Evolutionary conservation across 53 echinoderm and acorn worm genomes (phyloP).

Genomic region (Holothuria leucospilota): DNA sequence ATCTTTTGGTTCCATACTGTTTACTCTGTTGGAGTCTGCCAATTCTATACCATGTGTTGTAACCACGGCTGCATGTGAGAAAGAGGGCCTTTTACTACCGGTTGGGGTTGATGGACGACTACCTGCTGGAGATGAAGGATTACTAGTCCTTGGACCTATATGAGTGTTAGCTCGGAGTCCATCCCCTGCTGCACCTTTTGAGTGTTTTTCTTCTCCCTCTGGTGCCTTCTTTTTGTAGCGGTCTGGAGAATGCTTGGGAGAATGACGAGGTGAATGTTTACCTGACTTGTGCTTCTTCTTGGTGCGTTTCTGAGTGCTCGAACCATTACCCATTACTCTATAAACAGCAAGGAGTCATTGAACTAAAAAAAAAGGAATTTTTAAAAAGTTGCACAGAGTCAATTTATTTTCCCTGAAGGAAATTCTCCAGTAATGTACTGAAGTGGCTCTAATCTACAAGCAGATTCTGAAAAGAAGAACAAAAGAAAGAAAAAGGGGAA

Average conservation of each 20-base stretch:
- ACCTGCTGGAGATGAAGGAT: background rate
- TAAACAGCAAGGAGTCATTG: no score
- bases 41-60: constrained; percentile 26
- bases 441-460: no score
- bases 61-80: background rate
- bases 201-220: background rate
- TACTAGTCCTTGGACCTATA: background rate
- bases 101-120: background rate
- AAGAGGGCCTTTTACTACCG: background rate
- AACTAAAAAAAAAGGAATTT: no score
- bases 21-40: constrained; percentile 9
- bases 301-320: background rate
- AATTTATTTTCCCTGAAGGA: no score
- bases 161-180: background rate
- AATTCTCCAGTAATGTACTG: no score
- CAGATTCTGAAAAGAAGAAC: no score
- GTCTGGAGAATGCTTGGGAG: constrained; percentile 20
- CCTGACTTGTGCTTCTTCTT: background rate
- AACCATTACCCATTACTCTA: constrained; percentile 31
- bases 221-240: background rate
- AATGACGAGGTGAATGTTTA: background rate
- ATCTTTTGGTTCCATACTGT: constrained; percentile 92
- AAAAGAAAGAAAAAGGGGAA: no score
- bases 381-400: no score
- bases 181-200: background rate